These are phyloP conservation scores for Chaetops frenatus DNA, from an alignment of 2,113 vertebrate species.

Conservation along the genomic window DNA sequence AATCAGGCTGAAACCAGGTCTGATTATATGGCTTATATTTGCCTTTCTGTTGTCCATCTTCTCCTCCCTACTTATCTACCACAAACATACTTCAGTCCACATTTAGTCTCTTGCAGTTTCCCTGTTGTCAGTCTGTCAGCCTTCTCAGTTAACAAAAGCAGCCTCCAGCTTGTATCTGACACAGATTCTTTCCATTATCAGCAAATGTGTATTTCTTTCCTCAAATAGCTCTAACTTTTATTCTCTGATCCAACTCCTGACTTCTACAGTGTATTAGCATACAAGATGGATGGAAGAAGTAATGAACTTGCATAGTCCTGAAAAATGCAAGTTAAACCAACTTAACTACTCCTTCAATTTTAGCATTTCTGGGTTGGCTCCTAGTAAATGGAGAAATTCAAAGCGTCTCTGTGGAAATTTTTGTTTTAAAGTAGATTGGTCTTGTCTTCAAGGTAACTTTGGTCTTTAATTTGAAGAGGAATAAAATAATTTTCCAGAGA, in stretches of 20 bases:
- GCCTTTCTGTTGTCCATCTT: background rate
- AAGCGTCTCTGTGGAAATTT: background rate
- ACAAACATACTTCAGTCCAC: background rate
- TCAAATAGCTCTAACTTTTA: background rate
- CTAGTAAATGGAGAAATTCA: background rate
- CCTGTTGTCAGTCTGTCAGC: background rate
- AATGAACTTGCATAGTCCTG: background rate
- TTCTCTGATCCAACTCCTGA: background rate
- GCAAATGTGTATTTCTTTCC: background rate
- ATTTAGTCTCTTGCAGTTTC: background rate
- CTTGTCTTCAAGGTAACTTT: background rate
- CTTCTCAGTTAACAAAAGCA: background rate
- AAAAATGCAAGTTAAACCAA: background rate
- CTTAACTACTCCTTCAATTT: background rate
- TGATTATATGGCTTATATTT: background rate
- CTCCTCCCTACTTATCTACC: background rate
- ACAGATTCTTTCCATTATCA: background rate
- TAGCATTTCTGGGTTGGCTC: background rate
- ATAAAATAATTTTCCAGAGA: background rate
- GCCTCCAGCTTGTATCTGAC: background rate
- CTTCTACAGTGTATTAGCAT: background rate
- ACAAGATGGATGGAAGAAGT: background rate
- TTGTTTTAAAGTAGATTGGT: background rate
- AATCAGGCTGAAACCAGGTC: background rate
- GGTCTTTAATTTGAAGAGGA: background rate